Percentiles rank a stretch among this genome's conserved stretches.
These are phyloP conservation scores for Perdita meconis DNA, from an alignment of 2,888 invertebrate genomes.

Conservation along the genomic window DNA sequence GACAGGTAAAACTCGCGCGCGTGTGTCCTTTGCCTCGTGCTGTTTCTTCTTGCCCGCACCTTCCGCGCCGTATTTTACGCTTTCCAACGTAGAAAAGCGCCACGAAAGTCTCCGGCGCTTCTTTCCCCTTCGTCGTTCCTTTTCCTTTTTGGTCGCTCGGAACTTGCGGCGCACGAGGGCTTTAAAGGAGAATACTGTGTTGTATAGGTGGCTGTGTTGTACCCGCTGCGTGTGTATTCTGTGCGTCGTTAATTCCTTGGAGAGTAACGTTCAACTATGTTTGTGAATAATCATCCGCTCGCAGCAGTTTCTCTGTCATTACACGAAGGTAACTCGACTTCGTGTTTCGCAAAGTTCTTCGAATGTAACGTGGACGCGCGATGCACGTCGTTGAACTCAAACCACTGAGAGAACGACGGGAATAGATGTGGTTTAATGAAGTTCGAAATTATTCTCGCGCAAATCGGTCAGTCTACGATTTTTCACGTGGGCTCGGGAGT, in stretches of 20 bases:
- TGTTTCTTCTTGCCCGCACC: neutral
- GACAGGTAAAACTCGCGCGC: conserved; percentile 79
- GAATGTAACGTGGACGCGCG: neutral
- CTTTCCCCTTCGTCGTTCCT: too few species aligned
- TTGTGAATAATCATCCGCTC: neutral
- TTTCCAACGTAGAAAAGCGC: neutral
- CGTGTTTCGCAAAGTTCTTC: neutral
- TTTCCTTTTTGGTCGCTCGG: too few species aligned
- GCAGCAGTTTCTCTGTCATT: neutral
- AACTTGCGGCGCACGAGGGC: neutral
- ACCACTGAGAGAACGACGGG: neutral
- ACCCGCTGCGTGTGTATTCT: neutral
- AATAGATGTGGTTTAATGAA: neutral
- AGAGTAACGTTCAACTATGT: conserved; percentile 1
- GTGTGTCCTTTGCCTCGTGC: conserved; percentile 14
- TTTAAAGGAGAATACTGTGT: neutral
- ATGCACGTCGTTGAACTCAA: neutral
- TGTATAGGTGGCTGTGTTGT: neutral
- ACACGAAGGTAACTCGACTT: neutral
- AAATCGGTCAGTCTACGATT: conserved; percentile 8
- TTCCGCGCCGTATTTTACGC: neutral
- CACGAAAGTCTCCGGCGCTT: neutral
- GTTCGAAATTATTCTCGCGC: neutral
- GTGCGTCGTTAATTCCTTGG: neutral
- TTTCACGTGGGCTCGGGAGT: conserved; percentile 47